Evolutionary conservation across 2,797 vertebrate genomes (phyloP).

Genomic region (Pristis pectinata): DNA sequence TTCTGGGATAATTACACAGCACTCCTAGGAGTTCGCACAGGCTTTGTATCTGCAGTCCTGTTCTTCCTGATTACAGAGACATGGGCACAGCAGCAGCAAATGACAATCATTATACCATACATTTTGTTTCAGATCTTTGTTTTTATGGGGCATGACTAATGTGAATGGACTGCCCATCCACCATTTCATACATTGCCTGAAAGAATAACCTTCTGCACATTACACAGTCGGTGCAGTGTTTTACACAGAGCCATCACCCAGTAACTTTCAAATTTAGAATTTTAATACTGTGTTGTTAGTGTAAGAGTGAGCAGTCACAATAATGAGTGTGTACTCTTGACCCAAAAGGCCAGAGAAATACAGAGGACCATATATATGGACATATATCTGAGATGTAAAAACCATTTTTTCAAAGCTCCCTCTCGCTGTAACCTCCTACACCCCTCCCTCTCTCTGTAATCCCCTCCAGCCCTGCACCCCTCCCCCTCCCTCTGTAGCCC

Average conservation of each 20-base stretch:
- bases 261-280: neutral
- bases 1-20: slow-evolving; percentile 70
- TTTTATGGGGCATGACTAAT: neutral
- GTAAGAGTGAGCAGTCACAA: too few relatives aligned
- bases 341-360: too few relatives aligned
- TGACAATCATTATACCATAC: neutral
- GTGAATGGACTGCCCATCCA: neutral
- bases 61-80: neutral
- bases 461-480: too few relatives aligned
- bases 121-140: neutral
- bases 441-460: too few relatives aligned
- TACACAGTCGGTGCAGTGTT: neutral
- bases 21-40: slow-evolving; percentile 54
- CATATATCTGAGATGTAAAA: too few relatives aligned
- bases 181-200: too few relatives aligned
- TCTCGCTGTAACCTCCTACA: too few relatives aligned
- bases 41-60: slow-evolving; percentile 41
- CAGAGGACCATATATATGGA: too few relatives aligned
- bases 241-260: neutral
- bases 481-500: too few relatives aligned
- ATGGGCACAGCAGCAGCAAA: neutral
- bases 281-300: neutral
- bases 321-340: too few relatives aligned
- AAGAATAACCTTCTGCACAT: neutral
- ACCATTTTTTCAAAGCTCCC: too few relatives aligned